Conservation (phyloP, 2,888 invertebrate genomes). For the Ichneumoninae sp. region DNA sequence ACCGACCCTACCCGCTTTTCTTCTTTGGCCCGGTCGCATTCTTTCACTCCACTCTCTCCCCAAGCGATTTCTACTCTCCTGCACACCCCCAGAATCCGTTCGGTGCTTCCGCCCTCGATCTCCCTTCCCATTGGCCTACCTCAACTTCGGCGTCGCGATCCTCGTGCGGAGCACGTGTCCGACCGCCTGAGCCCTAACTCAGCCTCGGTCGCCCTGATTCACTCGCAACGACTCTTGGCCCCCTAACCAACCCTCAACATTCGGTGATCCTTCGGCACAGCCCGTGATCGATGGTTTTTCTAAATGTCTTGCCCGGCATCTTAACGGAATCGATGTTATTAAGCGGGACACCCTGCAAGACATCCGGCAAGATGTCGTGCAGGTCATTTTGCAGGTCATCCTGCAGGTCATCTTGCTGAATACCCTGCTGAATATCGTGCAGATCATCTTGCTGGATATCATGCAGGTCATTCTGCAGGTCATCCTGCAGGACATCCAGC, state of each 20-base stretch:
- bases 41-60: conserved; percentile 6
- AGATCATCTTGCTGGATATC: too few relatives aligned
- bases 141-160: conserved; percentile 28
- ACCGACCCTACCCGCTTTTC: background rate
- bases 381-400: too few relatives aligned
- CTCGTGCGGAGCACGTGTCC: conserved; percentile 28
- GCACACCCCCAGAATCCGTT: background rate
- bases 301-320: background rate
- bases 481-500: too few relatives aligned
- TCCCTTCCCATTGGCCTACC: conserved; percentile 38
- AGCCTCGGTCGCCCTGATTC: background rate
- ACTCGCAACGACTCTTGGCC: background rate
- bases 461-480: too few relatives aligned
- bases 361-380: too few relatives aligned
- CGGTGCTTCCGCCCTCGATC: conserved; percentile 6
- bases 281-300: background rate
- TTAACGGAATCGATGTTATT: background rate
- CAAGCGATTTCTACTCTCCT: background rate
- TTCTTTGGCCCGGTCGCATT: background rate
- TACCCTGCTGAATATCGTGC: too few relatives aligned
- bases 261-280: background rate
- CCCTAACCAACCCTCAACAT: background rate
- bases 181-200: conserved; percentile 2
- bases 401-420: too few relatives aligned
- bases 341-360: background rate